Base-by-base conservation (phyloP, 2,113 vertebrate species). In the Toxotes jaculatrix region DNA sequence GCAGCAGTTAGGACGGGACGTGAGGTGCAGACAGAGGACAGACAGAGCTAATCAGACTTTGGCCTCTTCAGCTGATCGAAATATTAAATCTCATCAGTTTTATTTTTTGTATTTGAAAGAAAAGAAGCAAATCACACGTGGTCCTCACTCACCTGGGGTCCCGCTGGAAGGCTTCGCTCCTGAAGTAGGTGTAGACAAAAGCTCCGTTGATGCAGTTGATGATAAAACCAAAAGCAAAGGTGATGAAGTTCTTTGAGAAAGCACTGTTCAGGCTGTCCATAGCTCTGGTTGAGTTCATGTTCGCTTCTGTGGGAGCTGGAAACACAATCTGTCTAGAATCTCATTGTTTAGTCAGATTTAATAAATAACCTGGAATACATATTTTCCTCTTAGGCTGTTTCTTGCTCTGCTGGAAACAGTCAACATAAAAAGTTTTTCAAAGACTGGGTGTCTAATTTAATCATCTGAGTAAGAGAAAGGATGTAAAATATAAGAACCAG, bases 121-220 rank as follows among this genome's bases (percentile, higher is more conserved):
- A 16, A 45, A 31, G 6, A 4, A 40, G 12, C 2, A 19, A 49
- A 49, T 49, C 9, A 55, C 19, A 16, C 16, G 2, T 0, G 3
- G 5, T 5, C 32, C 1, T 49, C 2, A 1, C 0, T 63, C 32
- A 88, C 85, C 79, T 88, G 14, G 93, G 78, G 43, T 93, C 88
- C n/a, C 36, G 56, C 45, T 89, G 72, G 60, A 93, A 92, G 9
- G 55, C 66, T 34, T 77, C 19, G 23, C 56, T 88, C 31, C 65
- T 84, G 36, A 88, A 91, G 69, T 87, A 93, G 0, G 72, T 89
- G 62, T 88, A 77, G 13, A 93, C 88, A 34, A 93, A 86, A 5
- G 75, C 59, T 36, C 77, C 91, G 19, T 92, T 94, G 78, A 93
- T 68, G 62, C 16, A 80, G 83, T 83, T 92, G 62, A 93, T 89